Conservation (phyloP, 2,797 vertebrate species). For the Pteropus rufus region DNA sequence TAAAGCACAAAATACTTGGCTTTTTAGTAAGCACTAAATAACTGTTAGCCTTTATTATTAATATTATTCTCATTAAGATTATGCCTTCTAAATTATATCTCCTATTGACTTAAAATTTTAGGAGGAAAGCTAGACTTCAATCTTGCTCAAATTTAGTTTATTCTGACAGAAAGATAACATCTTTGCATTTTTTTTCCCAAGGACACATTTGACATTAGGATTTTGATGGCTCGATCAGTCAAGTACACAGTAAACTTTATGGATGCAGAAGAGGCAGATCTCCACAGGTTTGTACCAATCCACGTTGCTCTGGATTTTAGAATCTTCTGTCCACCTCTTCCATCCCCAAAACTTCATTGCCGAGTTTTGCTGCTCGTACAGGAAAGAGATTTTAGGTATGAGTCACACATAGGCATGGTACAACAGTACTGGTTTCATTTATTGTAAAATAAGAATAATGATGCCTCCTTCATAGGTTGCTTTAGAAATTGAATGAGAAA, state of each 20-base stretch:
- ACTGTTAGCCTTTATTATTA: neutral
- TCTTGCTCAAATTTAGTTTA: neutral
- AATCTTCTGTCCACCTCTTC: neutral
- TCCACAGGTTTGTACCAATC: constrained; percentile 80
- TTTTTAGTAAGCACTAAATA: neutral
- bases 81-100: neutral
- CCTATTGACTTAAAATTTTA: neutral
- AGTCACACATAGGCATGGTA: too few relatives aligned
- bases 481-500: neutral
- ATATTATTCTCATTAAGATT: neutral
- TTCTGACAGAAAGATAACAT: neutral
- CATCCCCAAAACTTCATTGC: neutral
- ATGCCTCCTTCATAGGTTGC: neutral
- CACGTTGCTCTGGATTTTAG: constrained; percentile 11
- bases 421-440: neutral
- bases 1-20: neutral
- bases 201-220: constrained; percentile 88
- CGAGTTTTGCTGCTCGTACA: neutral
- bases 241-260: constrained; percentile 88
- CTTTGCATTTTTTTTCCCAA: constrained; percentile 49
- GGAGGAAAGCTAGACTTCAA: neutral
- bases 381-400: neutral
- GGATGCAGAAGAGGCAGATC: constrained; percentile 84
- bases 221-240: constrained; percentile 87
- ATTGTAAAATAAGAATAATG: neutral